Base-by-base conservation (phyloP, 2,113 vertebrate genomes). In the Argyrosomus japonicus region DNA sequence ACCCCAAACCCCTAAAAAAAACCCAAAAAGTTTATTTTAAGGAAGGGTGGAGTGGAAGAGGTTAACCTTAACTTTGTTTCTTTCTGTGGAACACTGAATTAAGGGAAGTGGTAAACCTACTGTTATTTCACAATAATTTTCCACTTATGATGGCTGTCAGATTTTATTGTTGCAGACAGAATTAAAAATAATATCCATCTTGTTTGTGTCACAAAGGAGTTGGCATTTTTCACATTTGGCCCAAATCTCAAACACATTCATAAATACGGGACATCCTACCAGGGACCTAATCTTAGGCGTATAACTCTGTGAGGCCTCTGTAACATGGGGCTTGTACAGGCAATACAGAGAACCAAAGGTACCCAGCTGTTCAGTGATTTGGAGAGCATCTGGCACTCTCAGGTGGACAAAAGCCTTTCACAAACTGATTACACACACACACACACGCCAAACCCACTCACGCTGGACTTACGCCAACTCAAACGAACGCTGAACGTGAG, bases 351-450 rank as follows among this genome's bases (percentile, higher is more conserved):
- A 68, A 74, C 62, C 72, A 82, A 75, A 87, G 68, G 58, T 82
- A 76, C 88, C 80, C 90, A 93, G 92, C 83, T 93, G 87, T 91
- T 90, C 25, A 64, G 87, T 80, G 78, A 88, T 81, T 88, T 87
- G 40, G 74, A 80, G 77, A 91, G 77, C 91, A 91, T 91, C 89
- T 92, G 90, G 79, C 75, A 80, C 51, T 19, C 50, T 60, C 64
- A 82, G 79, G 62, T 77, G 70, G 84, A 76, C 69, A 77, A 90
- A 85, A 77, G 81, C 61, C 58, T 82, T 40, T 73, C 6, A 68
- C 57, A 87, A 79, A 89, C 29, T 64, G 48, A 86, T 83, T 67
- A 84, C 68, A 40, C 36, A 40, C 69, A 58, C 71, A 2, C 19
- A 32, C 11, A 10, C 48, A 14, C 6, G 43, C 75, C 82, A 88